These are phyloP conservation scores for Triops longicaudatus DNA, from an alignment of 1,140 invertebrate species.

Conservation along the genomic window DNA sequence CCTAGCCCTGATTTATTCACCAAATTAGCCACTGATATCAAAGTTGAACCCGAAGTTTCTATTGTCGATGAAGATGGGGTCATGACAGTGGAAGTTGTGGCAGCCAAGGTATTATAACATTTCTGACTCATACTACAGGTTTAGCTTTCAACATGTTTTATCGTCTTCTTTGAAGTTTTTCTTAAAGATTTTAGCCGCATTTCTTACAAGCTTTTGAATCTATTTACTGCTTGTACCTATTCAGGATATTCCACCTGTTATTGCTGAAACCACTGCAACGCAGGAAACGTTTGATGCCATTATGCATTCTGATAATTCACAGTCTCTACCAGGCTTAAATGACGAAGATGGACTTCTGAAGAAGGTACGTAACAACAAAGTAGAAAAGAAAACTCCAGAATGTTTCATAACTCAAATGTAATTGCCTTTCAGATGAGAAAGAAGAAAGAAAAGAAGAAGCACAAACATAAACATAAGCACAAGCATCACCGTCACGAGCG, in stretches of 20 bases:
- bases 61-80: conserved; percentile 21
- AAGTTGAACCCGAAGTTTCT: conserved; percentile 17
- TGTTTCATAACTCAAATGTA: background rate
- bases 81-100: conserved; percentile 24
- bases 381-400: conserved; percentile 24
- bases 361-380: conserved; percentile 23
- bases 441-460: conserved; percentile 74
- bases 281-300: conserved; percentile 49
- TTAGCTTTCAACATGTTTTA: too few relatives aligned
- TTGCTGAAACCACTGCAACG: conserved; percentile 33
- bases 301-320: conserved; percentile 66
- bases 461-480: conserved; percentile 49
- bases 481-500: conserved; percentile 32
- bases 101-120: conserved; percentile 20
- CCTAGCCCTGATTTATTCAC: conserved; percentile 16
- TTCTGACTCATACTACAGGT: background rate
- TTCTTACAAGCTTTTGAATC: background rate
- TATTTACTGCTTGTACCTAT: background rate
- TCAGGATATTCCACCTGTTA: conserved; percentile 17
- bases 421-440: conserved; percentile 46
- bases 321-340: conserved; percentile 55
- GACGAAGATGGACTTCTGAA: conserved; percentile 27
- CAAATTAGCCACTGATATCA: conserved; percentile 25
- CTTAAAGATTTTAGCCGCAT: too few relatives aligned
- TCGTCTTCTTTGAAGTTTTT: too few relatives aligned